A percentile compares a stretch with the other conserved stretches of the same genome.
Evolutionary conservation across 1,140 invertebrate genomes (phyloP).

Genomic region (Tetragnatha versicolor): DNA sequence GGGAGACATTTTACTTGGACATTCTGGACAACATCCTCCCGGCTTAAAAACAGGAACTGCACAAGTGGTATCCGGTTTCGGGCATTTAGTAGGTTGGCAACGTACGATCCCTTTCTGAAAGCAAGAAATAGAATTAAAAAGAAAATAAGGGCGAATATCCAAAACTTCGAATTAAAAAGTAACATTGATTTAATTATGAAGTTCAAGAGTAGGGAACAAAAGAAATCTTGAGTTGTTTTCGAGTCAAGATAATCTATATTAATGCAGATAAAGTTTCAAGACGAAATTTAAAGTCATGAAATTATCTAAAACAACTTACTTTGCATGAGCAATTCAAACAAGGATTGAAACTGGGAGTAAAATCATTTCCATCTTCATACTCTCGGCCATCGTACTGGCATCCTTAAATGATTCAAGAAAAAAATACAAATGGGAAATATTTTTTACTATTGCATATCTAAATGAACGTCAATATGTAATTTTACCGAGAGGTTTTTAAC

Average conservation of each 20-base stretch:
- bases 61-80: constrained; percentile 71
- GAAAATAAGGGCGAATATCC: no score
- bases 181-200: no score
- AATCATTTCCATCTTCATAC: constrained; percentile 39
- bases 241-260: no score
- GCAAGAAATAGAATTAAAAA: constrained; percentile 20
- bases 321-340: constrained; percentile 52
- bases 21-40: constrained; percentile 77
- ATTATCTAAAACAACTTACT: constrained; percentile 11
- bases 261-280: no score
- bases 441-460: no score
- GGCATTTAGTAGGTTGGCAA: constrained; percentile 80
- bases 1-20: constrained; percentile 45
- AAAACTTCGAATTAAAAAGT: no score
- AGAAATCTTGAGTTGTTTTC: no score
- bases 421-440: neutral
- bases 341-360: constrained; percentile 37
- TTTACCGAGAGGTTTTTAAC: neutral
- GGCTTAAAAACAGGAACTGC: constrained; percentile 78
- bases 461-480: no score
- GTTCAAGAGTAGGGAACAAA: no score
- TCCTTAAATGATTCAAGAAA: constrained; percentile 4
- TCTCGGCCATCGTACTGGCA: constrained; percentile 39
- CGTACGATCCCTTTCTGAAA: constrained; percentile 79
- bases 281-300: no score